Percentiles rank a stretch among this genome's conserved stretches.
phyloP scores from a whole-genome alignment of 2,113 vertebrate genomes.

The Marmota monax region DNA sequence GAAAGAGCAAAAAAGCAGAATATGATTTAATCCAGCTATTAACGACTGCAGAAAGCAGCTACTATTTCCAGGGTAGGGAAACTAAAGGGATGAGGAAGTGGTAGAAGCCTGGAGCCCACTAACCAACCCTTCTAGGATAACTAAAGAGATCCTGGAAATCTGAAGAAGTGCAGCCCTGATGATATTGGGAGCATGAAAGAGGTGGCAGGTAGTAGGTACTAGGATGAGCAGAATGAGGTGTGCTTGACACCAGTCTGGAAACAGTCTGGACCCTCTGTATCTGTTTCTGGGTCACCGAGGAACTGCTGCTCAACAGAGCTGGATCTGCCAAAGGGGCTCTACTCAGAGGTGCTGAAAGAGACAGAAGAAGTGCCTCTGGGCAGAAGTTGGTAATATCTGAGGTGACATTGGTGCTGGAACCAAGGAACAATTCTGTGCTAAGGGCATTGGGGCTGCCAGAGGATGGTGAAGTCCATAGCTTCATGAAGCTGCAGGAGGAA shows the following conservation, averaged over 20 bases:
- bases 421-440: background rate
- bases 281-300: background rate
- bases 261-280: background rate
- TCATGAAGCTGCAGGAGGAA: background rate
- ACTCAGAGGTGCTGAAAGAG: background rate
- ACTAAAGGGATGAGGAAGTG: background rate
- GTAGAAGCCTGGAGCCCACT: background rate
- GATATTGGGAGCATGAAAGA: background rate
- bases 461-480: background rate
- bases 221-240: background rate
- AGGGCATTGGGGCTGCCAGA: background rate
- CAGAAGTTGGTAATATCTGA: background rate
- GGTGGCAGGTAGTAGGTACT: background rate
- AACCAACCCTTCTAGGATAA: background rate
- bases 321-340: background rate
- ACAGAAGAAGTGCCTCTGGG: background rate
- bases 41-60: slow-evolving; percentile 23
- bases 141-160: background rate
- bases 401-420: background rate
- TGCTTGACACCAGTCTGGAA: background rate
- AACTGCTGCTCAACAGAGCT: background rate
- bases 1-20: background rate
- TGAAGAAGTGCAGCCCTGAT: background rate
- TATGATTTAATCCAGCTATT: background rate
- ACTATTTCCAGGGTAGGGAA: background rate